These are phyloP conservation scores for Trogon surrucura DNA, from an alignment of 2,113 vertebrate species.

Conservation along the genomic window DNA sequence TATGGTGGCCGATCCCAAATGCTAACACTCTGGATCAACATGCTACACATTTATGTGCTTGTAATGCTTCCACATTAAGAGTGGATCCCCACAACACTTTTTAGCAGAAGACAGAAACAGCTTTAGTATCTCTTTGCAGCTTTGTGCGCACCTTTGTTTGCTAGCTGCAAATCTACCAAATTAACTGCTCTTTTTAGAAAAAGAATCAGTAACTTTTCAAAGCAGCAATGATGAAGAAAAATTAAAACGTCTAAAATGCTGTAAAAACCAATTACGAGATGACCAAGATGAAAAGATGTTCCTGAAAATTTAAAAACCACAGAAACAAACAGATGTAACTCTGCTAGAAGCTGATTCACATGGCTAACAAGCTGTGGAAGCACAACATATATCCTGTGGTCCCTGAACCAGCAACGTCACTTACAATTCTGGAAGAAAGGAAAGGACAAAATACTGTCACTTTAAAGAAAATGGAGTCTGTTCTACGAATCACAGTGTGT, in stretches of 20 bases:
- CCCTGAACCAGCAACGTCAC: not conserved
- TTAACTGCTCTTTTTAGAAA: not conserved
- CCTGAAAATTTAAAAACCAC: not conserved
- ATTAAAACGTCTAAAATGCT: not conserved
- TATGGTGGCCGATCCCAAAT: not conserved
- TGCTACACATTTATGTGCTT: not conserved
- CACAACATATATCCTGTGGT: not conserved
- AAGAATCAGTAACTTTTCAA: not conserved
- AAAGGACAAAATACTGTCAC: not conserved
- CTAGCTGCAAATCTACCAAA: not conserved
- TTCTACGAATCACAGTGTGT: not conserved
- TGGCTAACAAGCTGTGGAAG: not conserved
- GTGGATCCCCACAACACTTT: not conserved
- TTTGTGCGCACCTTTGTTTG: not conserved
- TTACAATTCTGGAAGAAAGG: not conserved
- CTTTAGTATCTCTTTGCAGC: not conserved
- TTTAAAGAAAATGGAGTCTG: not conserved
- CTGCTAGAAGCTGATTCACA: not conserved
- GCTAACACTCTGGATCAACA: not conserved
- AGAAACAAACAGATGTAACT: not conserved
- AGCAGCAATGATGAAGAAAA: not conserved
- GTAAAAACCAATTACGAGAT: not conserved
- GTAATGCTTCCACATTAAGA: not conserved
- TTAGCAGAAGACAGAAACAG: not conserved
- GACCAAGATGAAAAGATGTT: not conserved